Evolutionary conservation across 2,888 invertebrate species (phyloP).

Genomic region (Drosophila prolongata): DNA sequence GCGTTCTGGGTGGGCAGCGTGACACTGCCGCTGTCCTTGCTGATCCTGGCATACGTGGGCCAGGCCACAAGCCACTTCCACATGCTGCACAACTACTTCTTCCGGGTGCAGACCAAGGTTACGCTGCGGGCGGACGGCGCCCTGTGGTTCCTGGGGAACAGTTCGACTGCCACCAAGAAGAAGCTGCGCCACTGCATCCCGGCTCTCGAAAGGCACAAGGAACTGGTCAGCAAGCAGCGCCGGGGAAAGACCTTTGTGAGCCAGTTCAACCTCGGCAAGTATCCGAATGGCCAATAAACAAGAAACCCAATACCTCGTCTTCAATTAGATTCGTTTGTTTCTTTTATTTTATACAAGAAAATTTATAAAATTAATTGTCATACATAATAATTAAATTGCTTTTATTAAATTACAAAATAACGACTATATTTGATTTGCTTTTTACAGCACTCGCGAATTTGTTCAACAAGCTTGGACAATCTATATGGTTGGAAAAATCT

Average conservation of each 20-base stretch:
- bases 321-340: slow-evolving; percentile 58
- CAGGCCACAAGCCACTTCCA: slow-evolving; percentile 43
- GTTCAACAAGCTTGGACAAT: slow-evolving; percentile 48
- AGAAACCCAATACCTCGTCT: slow-evolving; percentile 1
- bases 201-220: not conserved
- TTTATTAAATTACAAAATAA: slow-evolving; percentile 78
- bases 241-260: not conserved
- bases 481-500: slow-evolving; percentile 52
- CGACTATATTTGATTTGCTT: slow-evolving; percentile 79
- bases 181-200: not conserved
- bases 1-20: slow-evolving; percentile 30
- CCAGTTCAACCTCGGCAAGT: not conserved
- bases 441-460: slow-evolving; percentile 66
- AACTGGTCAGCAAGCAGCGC: not conserved
- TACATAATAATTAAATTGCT: slow-evolving; percentile 63
- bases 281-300: not conserved
- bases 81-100: not conserved
- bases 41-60: not conserved
- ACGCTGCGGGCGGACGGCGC: not conserved
- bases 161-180: not conserved
- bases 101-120: not conserved
- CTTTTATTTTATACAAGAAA: slow-evolving; percentile 60
- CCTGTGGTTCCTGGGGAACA: not conserved
- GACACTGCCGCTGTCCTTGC: slow-evolving; percentile 19
- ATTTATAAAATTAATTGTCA: slow-evolving; percentile 57